A percentile compares a stretch with the other conserved stretches of the same genome.
These are phyloP conservation scores for Oncorhynchus keta DNA, from an alignment of 2,113 vertebrate species.

Conservation along the genomic window DNA sequence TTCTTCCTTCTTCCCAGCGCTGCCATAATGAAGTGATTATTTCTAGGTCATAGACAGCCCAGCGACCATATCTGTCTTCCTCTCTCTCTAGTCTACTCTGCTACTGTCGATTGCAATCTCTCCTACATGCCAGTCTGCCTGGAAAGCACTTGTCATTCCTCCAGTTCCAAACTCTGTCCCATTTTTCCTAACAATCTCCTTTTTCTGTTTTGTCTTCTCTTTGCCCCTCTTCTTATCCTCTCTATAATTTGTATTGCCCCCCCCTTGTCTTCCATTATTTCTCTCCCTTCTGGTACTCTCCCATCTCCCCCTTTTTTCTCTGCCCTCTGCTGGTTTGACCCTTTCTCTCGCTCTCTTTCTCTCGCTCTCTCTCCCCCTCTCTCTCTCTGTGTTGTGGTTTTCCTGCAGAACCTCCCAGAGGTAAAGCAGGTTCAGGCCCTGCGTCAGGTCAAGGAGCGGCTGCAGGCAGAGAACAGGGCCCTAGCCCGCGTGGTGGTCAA, in stretches of 20 bases:
- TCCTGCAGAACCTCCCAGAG: conserved; percentile 92
- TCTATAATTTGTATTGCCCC: not conserved
- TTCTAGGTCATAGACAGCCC: conserved; percentile 40
- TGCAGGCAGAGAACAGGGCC: conserved; percentile 97
- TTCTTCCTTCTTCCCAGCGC: not conserved
- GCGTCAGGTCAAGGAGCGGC: conserved; percentile 92
- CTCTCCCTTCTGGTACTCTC: not conserved
- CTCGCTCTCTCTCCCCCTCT: conserved; percentile 62
- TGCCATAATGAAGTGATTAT: conserved; percentile 36
- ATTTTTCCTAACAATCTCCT: conserved; percentile 58
- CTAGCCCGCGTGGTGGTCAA: conserved; percentile 94
- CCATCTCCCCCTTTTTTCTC: not conserved
- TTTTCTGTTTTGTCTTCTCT: not conserved
- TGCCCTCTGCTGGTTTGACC: conserved; percentile 26
- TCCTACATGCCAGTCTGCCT: conserved; percentile 12
- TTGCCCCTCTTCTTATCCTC: not conserved
- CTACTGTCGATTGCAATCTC: conserved; percentile 26
- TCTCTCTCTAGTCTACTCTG: conserved; percentile 29
- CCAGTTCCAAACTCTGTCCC: conserved; percentile 55
- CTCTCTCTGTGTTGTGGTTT: conserved; percentile 72
- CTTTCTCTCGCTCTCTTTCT: conserved; percentile 11
- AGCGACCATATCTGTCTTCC: conserved; percentile 40
- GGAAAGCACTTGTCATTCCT: conserved; percentile 44
- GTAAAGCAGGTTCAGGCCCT: conserved; percentile 96
- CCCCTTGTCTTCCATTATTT: not conserved